Conservation (phyloP, 2,113 vertebrate genomes). For the Chrysemys picta region DNA sequence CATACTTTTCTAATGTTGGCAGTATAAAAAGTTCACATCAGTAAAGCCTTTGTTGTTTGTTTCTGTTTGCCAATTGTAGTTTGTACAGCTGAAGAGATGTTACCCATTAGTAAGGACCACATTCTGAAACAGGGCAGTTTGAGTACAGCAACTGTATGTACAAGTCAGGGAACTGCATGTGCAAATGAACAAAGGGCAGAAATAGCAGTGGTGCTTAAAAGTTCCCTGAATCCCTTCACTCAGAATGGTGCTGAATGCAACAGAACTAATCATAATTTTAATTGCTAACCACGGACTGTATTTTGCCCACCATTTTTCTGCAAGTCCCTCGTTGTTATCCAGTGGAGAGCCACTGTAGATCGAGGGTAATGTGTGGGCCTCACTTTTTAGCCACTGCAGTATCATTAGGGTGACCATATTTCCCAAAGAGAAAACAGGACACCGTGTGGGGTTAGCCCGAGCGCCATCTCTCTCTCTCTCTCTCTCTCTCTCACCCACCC, state of each 20-base stretch:
- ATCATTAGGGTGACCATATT: too few relatives aligned
- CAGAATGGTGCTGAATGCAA: background rate
- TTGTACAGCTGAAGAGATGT: background rate
- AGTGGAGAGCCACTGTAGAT: background rate
- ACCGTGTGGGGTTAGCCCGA: too few relatives aligned
- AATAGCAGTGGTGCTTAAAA: background rate
- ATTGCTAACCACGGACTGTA: background rate
- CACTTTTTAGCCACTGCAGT: background rate
- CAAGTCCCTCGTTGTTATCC: background rate
- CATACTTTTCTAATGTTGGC: background rate
- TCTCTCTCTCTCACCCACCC: too few relatives aligned
- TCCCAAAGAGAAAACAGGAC: too few relatives aligned
- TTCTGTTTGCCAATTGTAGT: background rate
- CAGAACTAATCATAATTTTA: background rate
- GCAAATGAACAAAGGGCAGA: background rate
- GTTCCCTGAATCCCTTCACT: background rate
- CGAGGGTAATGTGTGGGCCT: background rate
- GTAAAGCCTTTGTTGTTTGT: background rate
- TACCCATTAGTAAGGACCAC: background rate
- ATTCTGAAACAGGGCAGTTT: background rate
- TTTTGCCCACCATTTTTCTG: background rate
- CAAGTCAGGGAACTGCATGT: background rate
- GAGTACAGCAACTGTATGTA: background rate
- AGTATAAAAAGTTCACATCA: background rate
- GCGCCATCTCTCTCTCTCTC: too few relatives aligned